phyloP scores from a whole-genome alignment of 2,113 vertebrate genomes.

The Psilopogon haemacephalus region DNA sequence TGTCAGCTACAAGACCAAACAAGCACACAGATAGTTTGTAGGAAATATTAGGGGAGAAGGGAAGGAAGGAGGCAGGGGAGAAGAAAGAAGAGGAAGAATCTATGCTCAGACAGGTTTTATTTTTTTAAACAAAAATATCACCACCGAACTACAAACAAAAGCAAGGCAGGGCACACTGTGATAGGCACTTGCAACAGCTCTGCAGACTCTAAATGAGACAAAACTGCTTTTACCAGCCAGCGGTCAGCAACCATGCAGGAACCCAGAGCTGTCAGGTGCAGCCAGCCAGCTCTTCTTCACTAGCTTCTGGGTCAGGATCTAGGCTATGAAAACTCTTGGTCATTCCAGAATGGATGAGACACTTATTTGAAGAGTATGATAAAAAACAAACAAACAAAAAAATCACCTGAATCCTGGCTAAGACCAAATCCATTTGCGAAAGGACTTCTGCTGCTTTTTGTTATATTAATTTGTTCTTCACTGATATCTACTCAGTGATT shows the following conservation, averaged over 20 bases:
- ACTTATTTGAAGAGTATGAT: background rate
- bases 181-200: slow-evolving; percentile 43
- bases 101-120: background rate
- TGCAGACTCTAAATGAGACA: background rate
- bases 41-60: background rate
- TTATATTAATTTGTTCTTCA: background rate
- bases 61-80: too few relatives aligned
- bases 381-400: background rate
- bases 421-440: background rate
- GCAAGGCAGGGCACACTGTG: background rate
- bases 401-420: background rate
- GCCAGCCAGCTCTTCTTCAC: background rate
- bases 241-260: background rate
- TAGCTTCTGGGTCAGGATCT: too few relatives aligned
- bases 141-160: background rate
- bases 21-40: background rate
- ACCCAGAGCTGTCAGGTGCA: background rate
- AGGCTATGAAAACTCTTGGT: background rate
- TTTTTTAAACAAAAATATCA: background rate
- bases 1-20: background rate
- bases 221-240: background rate
- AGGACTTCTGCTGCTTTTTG: slow-evolving; percentile 9
- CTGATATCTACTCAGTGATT: background rate
- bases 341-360: background rate
- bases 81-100: background rate